Conservation (phyloP, 2,797 vertebrate species). For the Coendou prehensilis region DNA sequence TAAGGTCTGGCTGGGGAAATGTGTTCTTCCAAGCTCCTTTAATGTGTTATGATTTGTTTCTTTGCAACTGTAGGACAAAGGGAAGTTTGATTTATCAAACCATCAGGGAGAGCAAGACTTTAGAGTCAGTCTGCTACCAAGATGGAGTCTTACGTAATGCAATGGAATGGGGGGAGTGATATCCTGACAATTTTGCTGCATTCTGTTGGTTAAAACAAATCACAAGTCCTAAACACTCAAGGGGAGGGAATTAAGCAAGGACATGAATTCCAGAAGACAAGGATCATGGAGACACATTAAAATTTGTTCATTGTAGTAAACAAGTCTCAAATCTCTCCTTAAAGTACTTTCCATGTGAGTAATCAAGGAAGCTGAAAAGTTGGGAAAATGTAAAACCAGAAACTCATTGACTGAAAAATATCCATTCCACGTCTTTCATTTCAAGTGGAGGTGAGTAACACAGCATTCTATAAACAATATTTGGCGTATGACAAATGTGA, state of each 20-base stretch:
- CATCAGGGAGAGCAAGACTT: neutral
- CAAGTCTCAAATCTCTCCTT: conserved; percentile 48
- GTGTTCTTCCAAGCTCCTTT: neutral
- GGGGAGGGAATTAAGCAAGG: neutral
- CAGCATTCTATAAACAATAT: neutral
- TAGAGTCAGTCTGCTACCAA: neutral
- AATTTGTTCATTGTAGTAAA: conserved; percentile 32
- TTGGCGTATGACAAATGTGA: conserved; percentile 37
- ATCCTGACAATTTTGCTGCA: neutral
- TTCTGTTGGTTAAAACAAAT: neutral
- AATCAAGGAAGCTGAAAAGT: conserved; percentile 40
- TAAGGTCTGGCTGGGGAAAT: neutral
- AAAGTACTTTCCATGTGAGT: conserved; percentile 60
- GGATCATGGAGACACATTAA: neutral
- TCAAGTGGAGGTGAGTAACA: neutral
- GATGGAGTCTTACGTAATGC: neutral
- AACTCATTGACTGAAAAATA: conserved; percentile 46
- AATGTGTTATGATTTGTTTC: neutral
- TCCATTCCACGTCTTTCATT: conserved; percentile 3
- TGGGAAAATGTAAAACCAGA: conserved; percentile 64
- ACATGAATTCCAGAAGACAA: neutral
- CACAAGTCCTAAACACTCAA: neutral
- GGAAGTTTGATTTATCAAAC: neutral
- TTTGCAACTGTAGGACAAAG: neutral
- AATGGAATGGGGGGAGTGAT: neutral